Evolutionary conservation across 2,888 invertebrate genomes (phyloP).

Genomic region (Dryococelus australis): DNA sequence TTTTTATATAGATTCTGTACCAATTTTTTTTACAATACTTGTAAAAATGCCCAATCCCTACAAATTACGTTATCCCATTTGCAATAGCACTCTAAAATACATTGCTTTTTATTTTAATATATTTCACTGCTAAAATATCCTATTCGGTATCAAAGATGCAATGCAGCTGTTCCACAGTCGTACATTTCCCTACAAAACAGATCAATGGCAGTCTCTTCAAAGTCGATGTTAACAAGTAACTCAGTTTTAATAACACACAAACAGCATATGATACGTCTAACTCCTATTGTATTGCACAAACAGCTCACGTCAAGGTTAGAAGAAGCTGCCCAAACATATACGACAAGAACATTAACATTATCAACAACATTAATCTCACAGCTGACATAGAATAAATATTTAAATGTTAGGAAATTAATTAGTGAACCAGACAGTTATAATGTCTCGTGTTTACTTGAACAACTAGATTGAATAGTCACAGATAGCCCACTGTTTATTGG

Average conservation of each 20-base stretch:
- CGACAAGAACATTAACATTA: not conserved
- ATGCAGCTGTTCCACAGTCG: conserved; percentile 30
- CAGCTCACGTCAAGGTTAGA: conserved; percentile 20
- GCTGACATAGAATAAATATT: not conserved
- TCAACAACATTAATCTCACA: not conserved
- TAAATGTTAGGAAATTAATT: not conserved
- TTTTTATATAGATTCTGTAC: conserved; percentile 17
- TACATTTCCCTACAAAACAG: conserved; percentile 31
- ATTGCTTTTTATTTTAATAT: conserved; percentile 32
- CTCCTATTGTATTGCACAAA: conserved; percentile 42
- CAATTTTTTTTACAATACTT: conserved; percentile 34
- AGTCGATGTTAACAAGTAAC: conserved; percentile 38
- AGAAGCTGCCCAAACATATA: not conserved
- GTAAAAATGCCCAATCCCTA: conserved; percentile 41
- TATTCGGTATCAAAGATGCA: conserved; percentile 43
- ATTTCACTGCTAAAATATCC: conserved; percentile 43
- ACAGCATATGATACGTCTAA: conserved; percentile 31
- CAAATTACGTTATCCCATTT: conserved; percentile 42
- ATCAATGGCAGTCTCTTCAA: conserved; percentile 41
- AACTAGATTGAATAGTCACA: no score
- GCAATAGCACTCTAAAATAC: conserved; percentile 46
- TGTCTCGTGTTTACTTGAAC: no score
- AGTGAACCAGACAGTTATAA: not conserved
- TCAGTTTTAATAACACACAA: conserved; percentile 23
- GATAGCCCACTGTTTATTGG: no score